Conservation (phyloP, 2,113 vertebrate genomes). For the Chlamydotis undulata region DNA sequence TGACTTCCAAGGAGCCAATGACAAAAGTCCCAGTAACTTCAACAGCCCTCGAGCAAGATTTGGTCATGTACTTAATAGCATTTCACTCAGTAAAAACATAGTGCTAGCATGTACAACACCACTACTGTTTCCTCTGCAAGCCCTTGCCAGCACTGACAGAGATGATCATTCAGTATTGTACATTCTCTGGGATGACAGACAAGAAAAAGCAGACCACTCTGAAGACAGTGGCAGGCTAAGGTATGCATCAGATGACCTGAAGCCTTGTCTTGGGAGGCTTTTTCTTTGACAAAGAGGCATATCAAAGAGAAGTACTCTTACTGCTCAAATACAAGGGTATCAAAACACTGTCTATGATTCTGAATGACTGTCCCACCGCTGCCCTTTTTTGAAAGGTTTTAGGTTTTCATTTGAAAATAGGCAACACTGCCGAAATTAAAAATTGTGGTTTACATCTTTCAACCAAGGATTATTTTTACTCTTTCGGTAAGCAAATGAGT, state of each 20-base stretch:
- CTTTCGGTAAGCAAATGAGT: not conserved
- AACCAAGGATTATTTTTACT: not conserved
- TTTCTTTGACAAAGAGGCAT: not conserved
- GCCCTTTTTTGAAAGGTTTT: not conserved
- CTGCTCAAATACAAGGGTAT: not conserved
- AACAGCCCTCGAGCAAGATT: not conserved
- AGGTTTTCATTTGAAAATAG: not conserved
- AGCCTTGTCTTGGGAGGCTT: not conserved
- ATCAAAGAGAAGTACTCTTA: not conserved
- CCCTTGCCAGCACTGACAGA: not conserved
- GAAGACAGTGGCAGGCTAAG: not conserved
- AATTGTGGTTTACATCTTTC: not conserved
- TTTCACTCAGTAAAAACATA: not conserved
- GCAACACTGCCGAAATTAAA: not conserved
- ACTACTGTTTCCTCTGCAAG: not conserved
- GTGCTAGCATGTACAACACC: not conserved
- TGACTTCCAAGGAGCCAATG: not conserved
- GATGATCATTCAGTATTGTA: not conserved
- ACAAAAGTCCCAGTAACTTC: not conserved
- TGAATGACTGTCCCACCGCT: not conserved
- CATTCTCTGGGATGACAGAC: not conserved
- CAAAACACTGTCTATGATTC: not conserved
- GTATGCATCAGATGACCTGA: not conserved
- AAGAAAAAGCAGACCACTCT: not conserved
- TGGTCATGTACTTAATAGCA: not conserved